These are phyloP conservation scores for Seriola aureovittata DNA, from an alignment of 2,113 vertebrate species.

Conservation along the genomic window DNA sequence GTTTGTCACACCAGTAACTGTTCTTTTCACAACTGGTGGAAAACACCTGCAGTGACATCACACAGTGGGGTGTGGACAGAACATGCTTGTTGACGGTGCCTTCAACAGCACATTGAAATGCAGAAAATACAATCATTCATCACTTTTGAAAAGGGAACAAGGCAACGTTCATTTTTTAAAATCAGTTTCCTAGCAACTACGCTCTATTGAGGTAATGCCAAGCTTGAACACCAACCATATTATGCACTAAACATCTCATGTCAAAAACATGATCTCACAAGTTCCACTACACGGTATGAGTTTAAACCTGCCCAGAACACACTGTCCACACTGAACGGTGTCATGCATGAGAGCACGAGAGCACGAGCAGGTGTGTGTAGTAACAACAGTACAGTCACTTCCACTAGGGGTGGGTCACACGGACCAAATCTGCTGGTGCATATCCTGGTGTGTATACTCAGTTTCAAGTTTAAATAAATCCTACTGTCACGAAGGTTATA, in stretches of 20 bases:
- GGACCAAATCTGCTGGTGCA: background rate
- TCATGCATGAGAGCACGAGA: background rate
- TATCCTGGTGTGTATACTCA: too few species aligned
- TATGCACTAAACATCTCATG: background rate
- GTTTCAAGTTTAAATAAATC: too few species aligned
- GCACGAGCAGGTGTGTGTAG: background rate
- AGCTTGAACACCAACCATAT: background rate
- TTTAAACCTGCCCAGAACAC: conserved; percentile 32
- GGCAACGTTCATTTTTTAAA: background rate
- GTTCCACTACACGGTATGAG: conserved; percentile 1
- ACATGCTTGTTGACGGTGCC: background rate
- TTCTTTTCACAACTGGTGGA: background rate
- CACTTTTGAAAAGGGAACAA: conserved; percentile 2
- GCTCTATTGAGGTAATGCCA: background rate
- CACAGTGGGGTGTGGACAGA: background rate
- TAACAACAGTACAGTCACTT: background rate
- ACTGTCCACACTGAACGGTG: background rate
- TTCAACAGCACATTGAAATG: background rate
- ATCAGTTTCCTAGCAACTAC: background rate
- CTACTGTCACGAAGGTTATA: too few species aligned
- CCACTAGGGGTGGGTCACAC: background rate
- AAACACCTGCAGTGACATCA: conserved; percentile 16
- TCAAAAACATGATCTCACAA: conserved; percentile 32
- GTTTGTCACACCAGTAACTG: background rate
- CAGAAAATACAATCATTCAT: background rate